These are phyloP conservation scores for Conus betulinus DNA, from an alignment of 1,140 invertebrate species.

Conservation along the genomic window DNA sequence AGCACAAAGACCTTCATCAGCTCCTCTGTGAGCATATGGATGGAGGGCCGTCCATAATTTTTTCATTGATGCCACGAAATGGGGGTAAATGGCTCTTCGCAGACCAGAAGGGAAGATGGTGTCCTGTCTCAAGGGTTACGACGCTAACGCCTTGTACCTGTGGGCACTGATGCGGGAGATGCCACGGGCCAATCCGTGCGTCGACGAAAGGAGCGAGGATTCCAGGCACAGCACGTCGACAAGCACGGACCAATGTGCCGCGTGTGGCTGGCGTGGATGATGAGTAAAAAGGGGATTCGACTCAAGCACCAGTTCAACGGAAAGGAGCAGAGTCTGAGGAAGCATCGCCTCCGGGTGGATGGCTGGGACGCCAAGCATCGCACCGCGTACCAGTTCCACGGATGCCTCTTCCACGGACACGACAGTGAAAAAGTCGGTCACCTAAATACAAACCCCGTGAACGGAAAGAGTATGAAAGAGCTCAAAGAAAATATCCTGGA, in stretches of 20 bases:
- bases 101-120: slow-evolving; percentile 40
- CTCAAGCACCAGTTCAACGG: slow-evolving; percentile 12
- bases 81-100: background rate
- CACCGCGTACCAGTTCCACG: too few species aligned
- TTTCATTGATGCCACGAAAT: background rate
- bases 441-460: too few species aligned
- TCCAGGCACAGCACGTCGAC: slow-evolving; percentile 27
- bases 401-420: too few species aligned
- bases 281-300: background rate
- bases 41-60: slow-evolving; percentile 50
- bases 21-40: slow-evolving; percentile 39
- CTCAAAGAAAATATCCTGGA: too few species aligned
- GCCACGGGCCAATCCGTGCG: slow-evolving; percentile 28
- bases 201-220: background rate
- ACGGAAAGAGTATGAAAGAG: too few species aligned
- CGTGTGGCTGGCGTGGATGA: slow-evolving; percentile 18
- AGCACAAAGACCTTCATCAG: slow-evolving; percentile 42
- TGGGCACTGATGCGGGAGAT: slow-evolving; percentile 33
- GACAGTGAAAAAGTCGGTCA: background rate
- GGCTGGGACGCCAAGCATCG: too few species aligned
- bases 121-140: slow-evolving; percentile 31
- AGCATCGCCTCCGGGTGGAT: background rate
- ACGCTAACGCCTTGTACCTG: slow-evolving; percentile 45
- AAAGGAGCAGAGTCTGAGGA: too few species aligned
- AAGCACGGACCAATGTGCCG: slow-evolving; percentile 12